Evolutionary conservation across 2,888 invertebrate genomes (phyloP), one percentile per base, ranked within the genome.

Genomic region (Bursaphelenchus okinawaensis): DNA sequence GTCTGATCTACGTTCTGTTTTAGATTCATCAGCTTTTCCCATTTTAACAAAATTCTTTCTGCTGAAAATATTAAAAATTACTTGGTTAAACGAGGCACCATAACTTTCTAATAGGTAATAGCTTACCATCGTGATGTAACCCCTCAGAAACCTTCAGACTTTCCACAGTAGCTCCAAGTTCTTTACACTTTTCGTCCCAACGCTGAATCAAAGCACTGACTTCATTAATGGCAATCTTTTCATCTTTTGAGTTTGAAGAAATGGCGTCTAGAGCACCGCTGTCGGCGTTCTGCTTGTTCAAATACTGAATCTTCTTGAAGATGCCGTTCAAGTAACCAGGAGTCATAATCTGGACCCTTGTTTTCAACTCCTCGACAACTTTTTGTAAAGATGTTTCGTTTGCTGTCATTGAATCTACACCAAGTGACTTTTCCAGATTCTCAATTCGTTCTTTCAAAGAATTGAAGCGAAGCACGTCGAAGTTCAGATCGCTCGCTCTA

Each of bases 1-100:
- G 60, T 66, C 29, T 65, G 66, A 19, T 65, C 63, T 16, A 65
- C 20, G n/a, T 67, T 50, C 16, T 63, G 19, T 50, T 67, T 67
- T 8, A 65, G 0, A 16, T 22, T 55, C n/a, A 50, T 19, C 19
- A 65, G 8, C 16, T 65, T 29, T 20, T 60, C 55, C 27, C 40
- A 61, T 26, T 67, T 56, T 31, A 40, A 20, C 1, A 51, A 9
- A 28, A 65, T 31, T 12, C 27, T 22, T n/a, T 60, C 51, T 12
- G 65, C 67, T 68, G 19, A 61, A 65, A 67, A 19, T 22, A n/a
- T 20, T 9, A 6, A 28, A 19, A 16, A 16, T 31, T 57, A 52
- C n/a, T n/a, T n/a, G n/a, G n/a, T n/a, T n/a, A n/a, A n/a, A n/a
- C n/a, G n/a, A n/a, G n/a, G n/a, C n/a, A n/a, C n/a, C 6, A 24